A percentile compares a stretch with the other conserved stretches of the same genome.
phyloP scores from a whole-genome alignment of 2,888 invertebrate genomes.

The Orchesella flavescens region DNA sequence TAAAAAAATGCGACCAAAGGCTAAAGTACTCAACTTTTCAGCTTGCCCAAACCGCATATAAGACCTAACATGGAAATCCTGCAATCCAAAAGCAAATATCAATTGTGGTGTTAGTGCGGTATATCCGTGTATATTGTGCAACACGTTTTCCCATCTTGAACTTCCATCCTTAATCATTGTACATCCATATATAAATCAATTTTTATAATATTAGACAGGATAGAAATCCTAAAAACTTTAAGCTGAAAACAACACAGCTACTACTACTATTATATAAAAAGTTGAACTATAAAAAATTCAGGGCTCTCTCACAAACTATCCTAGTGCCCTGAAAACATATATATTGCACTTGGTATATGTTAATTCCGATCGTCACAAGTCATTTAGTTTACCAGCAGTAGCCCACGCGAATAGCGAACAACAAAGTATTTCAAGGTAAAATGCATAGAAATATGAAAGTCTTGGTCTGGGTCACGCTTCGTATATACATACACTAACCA shows the following conservation, averaged over 20 bases:
- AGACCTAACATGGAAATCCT: neutral
- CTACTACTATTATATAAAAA: neutral
- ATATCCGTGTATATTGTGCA: too few relatives aligned
- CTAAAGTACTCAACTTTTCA: neutral
- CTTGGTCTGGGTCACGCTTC: conserved; percentile 59
- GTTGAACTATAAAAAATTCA: conserved; percentile 13
- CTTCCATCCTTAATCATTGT: too few relatives aligned
- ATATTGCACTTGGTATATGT: too few relatives aligned
- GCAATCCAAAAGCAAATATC: neutral
- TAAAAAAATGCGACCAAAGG: neutral
- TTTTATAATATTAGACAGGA: too few relatives aligned
- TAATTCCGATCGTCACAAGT: too few relatives aligned
- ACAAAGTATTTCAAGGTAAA: conserved; percentile 57
- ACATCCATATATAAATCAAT: too few relatives aligned
- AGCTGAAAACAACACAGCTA: too few relatives aligned
- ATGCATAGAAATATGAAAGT: conserved; percentile 45
- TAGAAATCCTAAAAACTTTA: too few relatives aligned
- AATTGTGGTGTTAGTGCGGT: neutral
- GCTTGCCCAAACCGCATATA: neutral
- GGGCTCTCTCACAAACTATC: conserved; percentile 6
- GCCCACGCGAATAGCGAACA: neutral
- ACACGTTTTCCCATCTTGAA: too few relatives aligned
- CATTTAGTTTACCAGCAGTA: conserved; percentile 5
- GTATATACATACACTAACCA: neutral
- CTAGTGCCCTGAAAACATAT: conserved; percentile 15